A percentile compares a stretch with the other conserved stretches of the same genome.
phyloP scores from a whole-genome alignment of 2,113 vertebrate genomes.

The Diphyllodes magnificus region DNA sequence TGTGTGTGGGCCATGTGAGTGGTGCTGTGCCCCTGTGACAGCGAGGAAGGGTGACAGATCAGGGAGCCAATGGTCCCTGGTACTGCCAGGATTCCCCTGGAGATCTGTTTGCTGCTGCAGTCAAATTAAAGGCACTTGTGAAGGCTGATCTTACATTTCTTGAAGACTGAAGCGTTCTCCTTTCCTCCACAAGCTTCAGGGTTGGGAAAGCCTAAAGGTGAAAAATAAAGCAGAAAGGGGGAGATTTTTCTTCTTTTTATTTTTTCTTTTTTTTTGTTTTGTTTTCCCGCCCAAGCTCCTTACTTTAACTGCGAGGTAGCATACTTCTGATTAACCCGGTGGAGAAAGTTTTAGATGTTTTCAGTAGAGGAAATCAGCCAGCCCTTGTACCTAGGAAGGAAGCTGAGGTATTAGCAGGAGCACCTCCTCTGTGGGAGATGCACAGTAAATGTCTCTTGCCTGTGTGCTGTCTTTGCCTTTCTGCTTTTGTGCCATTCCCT shows the following conservation, averaged over 20 bases:
- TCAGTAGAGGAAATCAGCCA: not conserved
- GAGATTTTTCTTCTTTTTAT: fast-evolving
- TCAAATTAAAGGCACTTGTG: not conserved
- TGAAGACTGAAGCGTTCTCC: not conserved
- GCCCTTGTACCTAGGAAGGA: fast-evolving
- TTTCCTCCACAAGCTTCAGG: not conserved
- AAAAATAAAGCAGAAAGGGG: not conserved
- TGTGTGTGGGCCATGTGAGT: not conserved
- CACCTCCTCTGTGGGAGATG: not conserved
- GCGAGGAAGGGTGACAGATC: not conserved
- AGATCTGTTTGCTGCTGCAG: not conserved
- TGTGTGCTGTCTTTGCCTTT: not conserved
- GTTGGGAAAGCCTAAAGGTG: not conserved
- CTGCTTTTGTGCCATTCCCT: not conserved
- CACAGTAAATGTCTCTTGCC: not conserved
- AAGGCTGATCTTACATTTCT: not conserved
- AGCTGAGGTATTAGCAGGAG: not conserved
- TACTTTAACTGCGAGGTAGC: not conserved
- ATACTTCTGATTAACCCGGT: not conserved
- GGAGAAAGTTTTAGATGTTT: not conserved
- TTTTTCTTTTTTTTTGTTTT: not conserved
- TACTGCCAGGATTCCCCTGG: not conserved
- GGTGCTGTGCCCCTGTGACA: not conserved
- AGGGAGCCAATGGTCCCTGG: not conserved
- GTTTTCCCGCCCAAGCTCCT: fast-evolving